A percentile compares a stretch with the other conserved stretches of the same genome.
Evolutionary conservation across 2,888 invertebrate species (phyloP).

Genomic region (Rhyacophila evoluta): DNA sequence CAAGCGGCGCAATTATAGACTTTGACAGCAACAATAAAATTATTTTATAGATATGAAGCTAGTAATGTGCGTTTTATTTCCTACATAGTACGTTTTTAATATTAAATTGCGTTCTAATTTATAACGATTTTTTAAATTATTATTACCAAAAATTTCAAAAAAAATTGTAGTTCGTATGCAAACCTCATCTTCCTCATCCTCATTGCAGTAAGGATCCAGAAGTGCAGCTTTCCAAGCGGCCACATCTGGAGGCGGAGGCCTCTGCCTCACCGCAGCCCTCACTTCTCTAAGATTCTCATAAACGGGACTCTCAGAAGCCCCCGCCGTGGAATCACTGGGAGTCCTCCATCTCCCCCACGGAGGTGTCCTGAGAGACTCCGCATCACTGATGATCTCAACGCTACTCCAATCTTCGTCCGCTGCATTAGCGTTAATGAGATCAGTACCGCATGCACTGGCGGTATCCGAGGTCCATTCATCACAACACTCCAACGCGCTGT

Average conservation of each 20-base stretch:
- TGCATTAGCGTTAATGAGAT: constrained; percentile 60
- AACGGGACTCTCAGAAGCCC: constrained; percentile 62
- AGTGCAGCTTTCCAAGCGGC: constrained; percentile 70
- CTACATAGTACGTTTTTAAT: too few species aligned
- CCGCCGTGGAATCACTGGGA: constrained; percentile 47
- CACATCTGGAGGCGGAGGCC: constrained; percentile 61
- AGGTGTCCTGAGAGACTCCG: constrained; percentile 56
- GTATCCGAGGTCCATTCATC: constrained; percentile 26
- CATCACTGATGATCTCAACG: constrained; percentile 67
- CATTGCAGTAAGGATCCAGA: constrained; percentile 67
- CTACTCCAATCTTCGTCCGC: constrained; percentile 67
- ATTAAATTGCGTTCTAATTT: too few species aligned
- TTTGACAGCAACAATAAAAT: too few species aligned
- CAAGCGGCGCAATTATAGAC: too few species aligned
- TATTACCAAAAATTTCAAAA: too few species aligned
- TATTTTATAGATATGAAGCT: too few species aligned
- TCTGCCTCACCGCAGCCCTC: constrained; percentile 57
- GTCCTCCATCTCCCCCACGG: constrained; percentile 59
- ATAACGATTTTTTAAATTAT: too few species aligned
- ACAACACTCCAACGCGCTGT: constrained; percentile 45
- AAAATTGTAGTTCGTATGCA: constrained; percentile 56
- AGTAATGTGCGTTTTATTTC: too few species aligned
- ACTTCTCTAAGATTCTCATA: constrained; percentile 67
- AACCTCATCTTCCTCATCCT: constrained; percentile 71
- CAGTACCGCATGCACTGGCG: constrained; percentile 59